Percentiles rank a stretch among this genome's conserved stretches.
Conservation (phyloP, 2,113 vertebrate genomes). For the Bolborhynchus lineola region DNA sequence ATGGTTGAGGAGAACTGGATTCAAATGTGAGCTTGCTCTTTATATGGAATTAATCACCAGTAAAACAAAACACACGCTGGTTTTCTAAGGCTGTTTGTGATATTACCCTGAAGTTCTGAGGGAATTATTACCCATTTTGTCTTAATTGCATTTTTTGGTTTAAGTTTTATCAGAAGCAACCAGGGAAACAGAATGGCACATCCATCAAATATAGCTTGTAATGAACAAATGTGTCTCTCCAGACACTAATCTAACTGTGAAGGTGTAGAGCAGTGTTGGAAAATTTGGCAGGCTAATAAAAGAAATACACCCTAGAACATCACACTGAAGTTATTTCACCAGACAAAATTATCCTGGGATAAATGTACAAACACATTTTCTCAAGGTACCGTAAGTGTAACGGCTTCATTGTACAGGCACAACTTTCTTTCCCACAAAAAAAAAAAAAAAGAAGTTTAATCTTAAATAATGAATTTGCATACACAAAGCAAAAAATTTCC, state of each 20-base stretch:
- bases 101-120: not conserved
- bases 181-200: not conserved
- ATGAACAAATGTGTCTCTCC: not conserved
- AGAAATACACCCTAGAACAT: not conserved
- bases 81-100: not conserved
- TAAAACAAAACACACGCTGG: not conserved
- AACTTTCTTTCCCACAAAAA: not conserved
- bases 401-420: not conserved
- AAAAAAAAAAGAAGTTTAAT: not conserved
- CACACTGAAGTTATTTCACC: not conserved
- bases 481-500: constrained; percentile 1
- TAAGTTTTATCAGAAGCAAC: not conserved
- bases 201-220: not conserved
- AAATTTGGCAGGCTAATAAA: not conserved
- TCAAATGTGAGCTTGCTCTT: not conserved
- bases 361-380: not conserved
- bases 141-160: not conserved
- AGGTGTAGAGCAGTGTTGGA: not conserved
- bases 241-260: not conserved
- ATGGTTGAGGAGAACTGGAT: not conserved
- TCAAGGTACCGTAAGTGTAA: not conserved
- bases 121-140: not conserved
- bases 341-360: not conserved
- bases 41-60: not conserved
- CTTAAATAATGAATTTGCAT: constrained; percentile 27